phyloP scores from a whole-genome alignment of 2,113 vertebrate species.

The Corythoichthys haematopterus region DNA sequence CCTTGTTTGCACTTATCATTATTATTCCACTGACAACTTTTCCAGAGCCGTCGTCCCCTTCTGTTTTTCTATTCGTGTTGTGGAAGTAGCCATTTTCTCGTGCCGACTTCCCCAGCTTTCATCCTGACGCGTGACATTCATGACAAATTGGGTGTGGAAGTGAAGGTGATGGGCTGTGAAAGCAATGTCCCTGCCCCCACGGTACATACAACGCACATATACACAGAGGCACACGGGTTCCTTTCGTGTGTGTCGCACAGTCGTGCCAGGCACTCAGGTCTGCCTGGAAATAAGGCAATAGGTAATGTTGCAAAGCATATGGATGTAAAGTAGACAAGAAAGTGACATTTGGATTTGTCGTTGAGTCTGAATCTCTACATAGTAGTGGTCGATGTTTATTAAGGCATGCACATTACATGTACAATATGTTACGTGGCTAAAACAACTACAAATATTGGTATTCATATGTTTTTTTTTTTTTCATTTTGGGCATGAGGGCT shows the following conservation, averaged over 20 bases:
- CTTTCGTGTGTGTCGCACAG: constrained; percentile 23
- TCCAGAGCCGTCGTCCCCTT: constrained; percentile 38
- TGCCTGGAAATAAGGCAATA: constrained; percentile 75
- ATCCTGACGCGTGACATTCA: constrained; percentile 82
- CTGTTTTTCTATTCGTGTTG: constrained; percentile 56
- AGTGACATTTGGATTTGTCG: constrained; percentile 72
- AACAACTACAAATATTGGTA: constrained; percentile 8
- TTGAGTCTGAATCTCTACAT: constrained; percentile 51
- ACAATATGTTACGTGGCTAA: neutral
- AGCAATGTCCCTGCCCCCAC: constrained; percentile 69
- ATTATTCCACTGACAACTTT: constrained; percentile 28
- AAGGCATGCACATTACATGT: neutral
- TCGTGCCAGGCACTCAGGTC: constrained; percentile 32
- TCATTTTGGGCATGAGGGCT: too few relatives aligned
- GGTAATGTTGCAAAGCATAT: constrained; percentile 30
- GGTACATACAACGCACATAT: constrained; percentile 51
- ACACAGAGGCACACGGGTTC: constrained; percentile 35
- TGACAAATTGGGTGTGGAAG: constrained; percentile 84
- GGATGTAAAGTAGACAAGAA: constrained; percentile 80
- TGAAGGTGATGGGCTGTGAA: constrained; percentile 83
- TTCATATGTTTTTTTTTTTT: neutral
- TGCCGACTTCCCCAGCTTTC: constrained; percentile 73
- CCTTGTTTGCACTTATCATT: constrained; percentile 12
- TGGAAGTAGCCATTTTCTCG: constrained; percentile 82
- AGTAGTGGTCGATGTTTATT: neutral